These are phyloP conservation scores for Apteryx owenii DNA, from an alignment of 2,113 vertebrate genomes.

Conservation along the genomic window DNA sequence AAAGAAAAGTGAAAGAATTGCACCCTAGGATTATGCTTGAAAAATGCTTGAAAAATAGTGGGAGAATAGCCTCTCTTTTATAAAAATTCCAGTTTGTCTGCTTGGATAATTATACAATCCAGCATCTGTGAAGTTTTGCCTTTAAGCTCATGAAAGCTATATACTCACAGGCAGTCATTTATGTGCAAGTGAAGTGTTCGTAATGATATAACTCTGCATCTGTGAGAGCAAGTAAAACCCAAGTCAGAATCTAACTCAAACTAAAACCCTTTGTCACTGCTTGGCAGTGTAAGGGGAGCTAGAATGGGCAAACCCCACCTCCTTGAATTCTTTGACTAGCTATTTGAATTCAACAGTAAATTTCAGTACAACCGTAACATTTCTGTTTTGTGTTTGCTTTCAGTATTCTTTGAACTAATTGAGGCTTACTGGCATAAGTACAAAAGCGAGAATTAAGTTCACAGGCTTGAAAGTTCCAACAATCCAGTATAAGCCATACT, in stretches of 20 bases:
- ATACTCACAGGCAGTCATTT: background rate
- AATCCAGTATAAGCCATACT: background rate
- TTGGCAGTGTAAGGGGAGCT: background rate
- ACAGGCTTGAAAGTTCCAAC: background rate
- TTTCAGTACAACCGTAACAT: background rate
- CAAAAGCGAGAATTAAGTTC: background rate
- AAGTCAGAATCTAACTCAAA: background rate
- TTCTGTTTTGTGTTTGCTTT: background rate
- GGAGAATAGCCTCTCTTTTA: background rate
- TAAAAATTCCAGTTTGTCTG: background rate
- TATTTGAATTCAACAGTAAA: background rate
- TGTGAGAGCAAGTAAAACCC: background rate
- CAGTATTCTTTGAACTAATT: background rate
- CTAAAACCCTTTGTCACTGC: background rate
- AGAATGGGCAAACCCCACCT: background rate
- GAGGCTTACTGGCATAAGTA: background rate
- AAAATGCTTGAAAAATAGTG: background rate
- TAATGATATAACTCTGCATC: background rate
- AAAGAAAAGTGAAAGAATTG: too few species aligned
- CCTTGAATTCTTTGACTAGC: background rate
- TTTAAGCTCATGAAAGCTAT: background rate
- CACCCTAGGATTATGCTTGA: background rate
- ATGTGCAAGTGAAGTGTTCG: background rate
- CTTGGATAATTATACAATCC: background rate
- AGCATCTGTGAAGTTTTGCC: background rate